Evolutionary conservation across 2,113 vertebrate genomes (phyloP).

Genomic region (Protobothrops flavoviridis): DNA sequence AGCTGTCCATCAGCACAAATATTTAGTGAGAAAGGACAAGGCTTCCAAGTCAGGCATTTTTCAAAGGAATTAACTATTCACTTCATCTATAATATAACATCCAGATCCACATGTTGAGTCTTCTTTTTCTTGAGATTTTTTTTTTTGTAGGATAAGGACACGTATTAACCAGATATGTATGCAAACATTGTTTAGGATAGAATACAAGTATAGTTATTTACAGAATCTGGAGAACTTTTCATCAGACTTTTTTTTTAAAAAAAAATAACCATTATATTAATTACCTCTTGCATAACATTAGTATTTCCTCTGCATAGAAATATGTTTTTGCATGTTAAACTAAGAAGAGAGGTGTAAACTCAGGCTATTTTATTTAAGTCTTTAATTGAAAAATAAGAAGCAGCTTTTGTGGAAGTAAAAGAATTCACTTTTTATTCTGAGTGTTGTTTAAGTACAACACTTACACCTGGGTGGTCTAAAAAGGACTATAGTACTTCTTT

Average conservation of each 20-base stretch:
- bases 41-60: neutral
- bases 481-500: neutral
- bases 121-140: neutral
- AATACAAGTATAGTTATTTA: constrained; percentile 9
- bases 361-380: constrained; percentile 10
- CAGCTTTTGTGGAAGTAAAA: constrained; percentile 14
- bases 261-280: constrained; percentile 9
- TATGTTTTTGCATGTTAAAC: neutral
- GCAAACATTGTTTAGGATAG: neutral
- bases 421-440: neutral
- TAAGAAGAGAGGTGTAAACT: neutral
- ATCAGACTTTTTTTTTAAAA: neutral
- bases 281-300: constrained; percentile 4
- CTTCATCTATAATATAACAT: neutral
- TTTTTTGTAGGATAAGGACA: neutral
- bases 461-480: constrained; percentile 30
- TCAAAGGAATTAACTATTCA: neutral
- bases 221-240: neutral
- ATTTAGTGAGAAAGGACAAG: neutral
- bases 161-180: neutral
- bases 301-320: neutral
- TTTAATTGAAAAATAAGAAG: neutral
- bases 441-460: constrained; percentile 5
- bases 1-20: neutral
- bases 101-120: neutral